phyloP scores from a whole-genome alignment of 2,888 invertebrate species.

The Phaedon cochleariae region DNA sequence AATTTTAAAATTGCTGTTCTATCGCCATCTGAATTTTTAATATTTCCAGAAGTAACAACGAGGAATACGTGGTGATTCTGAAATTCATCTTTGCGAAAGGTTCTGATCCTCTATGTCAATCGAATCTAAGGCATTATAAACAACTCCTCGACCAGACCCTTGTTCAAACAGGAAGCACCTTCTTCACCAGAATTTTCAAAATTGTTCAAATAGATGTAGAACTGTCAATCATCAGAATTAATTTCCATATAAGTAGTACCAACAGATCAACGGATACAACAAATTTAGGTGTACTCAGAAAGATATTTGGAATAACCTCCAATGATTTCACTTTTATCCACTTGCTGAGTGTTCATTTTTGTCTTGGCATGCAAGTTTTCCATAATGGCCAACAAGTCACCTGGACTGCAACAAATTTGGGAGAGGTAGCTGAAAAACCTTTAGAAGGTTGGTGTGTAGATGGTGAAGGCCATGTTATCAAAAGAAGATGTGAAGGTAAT shows the following conservation, averaged over 20 bases:
- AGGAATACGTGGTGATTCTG: constrained; percentile 45
- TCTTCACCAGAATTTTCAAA: constrained; percentile 44
- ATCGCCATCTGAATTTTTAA: neutral
- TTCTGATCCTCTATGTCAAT: constrained; percentile 38
- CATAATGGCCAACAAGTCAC: constrained; percentile 25
- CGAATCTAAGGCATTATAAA: constrained; percentile 34
- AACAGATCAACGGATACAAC: neutral
- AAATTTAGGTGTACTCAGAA: neutral
- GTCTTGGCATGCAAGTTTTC: constrained; percentile 27
- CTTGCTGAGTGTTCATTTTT: constrained; percentile 31
- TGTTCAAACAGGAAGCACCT: constrained; percentile 17
- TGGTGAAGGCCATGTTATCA: constrained; percentile 66
- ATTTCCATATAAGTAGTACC: constrained; percentile 42
- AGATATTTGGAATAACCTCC: neutral
- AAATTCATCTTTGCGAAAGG: constrained; percentile 32
- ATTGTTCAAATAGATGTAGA: constrained; percentile 42
- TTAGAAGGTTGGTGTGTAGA: constrained; percentile 62
- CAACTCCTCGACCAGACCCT: constrained; percentile 21
- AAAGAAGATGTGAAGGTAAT: constrained; percentile 64
- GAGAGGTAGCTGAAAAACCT: constrained; percentile 27
- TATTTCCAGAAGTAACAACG: constrained; percentile 29
- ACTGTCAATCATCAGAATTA: constrained; percentile 36
- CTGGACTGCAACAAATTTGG: constrained; percentile 39
- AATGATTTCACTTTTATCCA: constrained; percentile 24
- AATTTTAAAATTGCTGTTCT: neutral